A percentile compares a stretch with the other conserved stretches of the same genome.
Conservation (phyloP, 2,888 invertebrate genomes). For the Morpho achilles region DNA sequence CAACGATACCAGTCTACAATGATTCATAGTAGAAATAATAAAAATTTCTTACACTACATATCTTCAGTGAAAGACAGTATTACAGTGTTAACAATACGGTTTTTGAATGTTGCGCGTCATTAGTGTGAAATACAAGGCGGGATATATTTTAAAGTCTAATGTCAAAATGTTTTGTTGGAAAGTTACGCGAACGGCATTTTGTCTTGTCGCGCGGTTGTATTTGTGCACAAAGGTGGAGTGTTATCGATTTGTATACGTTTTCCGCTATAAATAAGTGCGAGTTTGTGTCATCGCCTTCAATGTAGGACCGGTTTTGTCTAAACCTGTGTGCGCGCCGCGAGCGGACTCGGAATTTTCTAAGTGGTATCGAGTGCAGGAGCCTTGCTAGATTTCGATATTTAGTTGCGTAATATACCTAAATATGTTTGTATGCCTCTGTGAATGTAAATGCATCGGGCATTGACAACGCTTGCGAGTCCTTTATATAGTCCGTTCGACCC, state of each 20-base stretch:
- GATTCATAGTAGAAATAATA: slow-evolving; percentile 72
- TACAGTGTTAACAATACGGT: slow-evolving; percentile 1
- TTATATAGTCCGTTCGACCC: slow-evolving; percentile 31
- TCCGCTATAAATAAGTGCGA: slow-evolving; percentile 70
- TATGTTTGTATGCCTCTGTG: slow-evolving; percentile 34
- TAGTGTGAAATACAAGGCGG: slow-evolving; percentile 43
- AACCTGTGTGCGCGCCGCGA: slow-evolving; percentile 58
- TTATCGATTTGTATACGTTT: slow-evolving; percentile 75
- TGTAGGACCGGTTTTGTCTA: slow-evolving; percentile 62
- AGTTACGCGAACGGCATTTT: slow-evolving; percentile 40
- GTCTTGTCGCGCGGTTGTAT: slow-evolving; percentile 35
- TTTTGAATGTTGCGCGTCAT: slow-evolving; percentile 34
- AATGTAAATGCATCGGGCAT: slow-evolving; percentile 28
- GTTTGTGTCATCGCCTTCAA: slow-evolving; percentile 64
- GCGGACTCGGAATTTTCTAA: slow-evolving; percentile 36
- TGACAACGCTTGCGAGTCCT: slow-evolving; percentile 32
- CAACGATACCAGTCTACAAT: slow-evolving; percentile 57
- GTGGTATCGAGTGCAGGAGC: slow-evolving; percentile 33
- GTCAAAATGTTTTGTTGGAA: slow-evolving; percentile 33
- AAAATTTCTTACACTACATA: slow-evolving; percentile 41
- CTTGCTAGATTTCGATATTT: slow-evolving; percentile 36
- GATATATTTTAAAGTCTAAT: slow-evolving; percentile 29
- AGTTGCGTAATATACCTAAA: slow-evolving; percentile 49
- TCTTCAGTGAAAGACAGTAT: slow-evolving; percentile 23
- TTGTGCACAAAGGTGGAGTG: slow-evolving; percentile 46